Base-by-base conservation (phyloP, 2,888 invertebrate species). In the Agrilus mali region DNA sequence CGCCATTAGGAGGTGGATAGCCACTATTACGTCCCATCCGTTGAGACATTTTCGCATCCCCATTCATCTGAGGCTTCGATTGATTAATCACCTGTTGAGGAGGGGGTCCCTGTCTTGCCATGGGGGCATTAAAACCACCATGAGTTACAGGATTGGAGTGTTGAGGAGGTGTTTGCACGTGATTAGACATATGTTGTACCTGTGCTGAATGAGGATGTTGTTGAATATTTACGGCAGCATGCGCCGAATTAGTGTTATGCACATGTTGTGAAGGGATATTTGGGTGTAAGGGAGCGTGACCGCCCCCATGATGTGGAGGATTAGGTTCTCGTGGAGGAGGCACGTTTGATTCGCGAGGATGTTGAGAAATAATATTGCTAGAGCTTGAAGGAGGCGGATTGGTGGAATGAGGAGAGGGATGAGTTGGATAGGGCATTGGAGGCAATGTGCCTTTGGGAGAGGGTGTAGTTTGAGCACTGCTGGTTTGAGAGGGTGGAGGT, bases 401-500 rank as follows among this genome's bases (percentile, higher is more conserved):
- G 27, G 10, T 4, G 27, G 27, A 27, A 33, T 42, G 42, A 13
- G 55, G 54, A 8, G 55, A 49, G 3, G 57, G 54, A 46, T 53
- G 56, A 10, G 52, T 47, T 3, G 53, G 45, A 33, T 53, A 49
- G 16, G 57, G 45, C 10, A 57, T 57, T 16, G 60, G 57, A 41
- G 57, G 53, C 16, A 40, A 46, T 51, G 39, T 48, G 31, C 58
- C 58, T 48, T 60, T 63, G 1, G 59, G 58, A 4, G 57, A 55
- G 12, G 62, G 61, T 7, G 61, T 57, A 58, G 64, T 56, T 60
- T 68, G 52, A 59, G 65, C 42, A 60, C 67, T 48, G 36, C 54
- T 53, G 13, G 52, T 47, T 40, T 56, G 57, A 16, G 67, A 61
- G 16, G 75, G 73, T 7, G 76, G 72, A 2, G 37, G 37, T 2